Base-by-base conservation (phyloP, 2,113 vertebrate genomes). In the Phrynosoma platyrhinos region DNA sequence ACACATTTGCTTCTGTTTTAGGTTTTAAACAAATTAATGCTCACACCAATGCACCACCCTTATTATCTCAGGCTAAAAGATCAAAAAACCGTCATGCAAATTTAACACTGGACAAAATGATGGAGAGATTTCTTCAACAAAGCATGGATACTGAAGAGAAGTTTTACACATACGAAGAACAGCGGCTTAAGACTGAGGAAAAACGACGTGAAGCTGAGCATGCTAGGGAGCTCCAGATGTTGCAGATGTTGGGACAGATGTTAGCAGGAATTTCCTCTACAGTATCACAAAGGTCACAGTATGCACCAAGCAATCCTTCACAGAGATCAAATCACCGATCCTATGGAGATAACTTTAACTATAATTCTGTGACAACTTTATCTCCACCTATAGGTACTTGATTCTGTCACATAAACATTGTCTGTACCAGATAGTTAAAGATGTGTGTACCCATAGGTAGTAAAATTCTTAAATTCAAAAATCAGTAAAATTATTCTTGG, bases 191-290 rank as follows among this genome's bases (percentile, higher is more conserved):
- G 92, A 97, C 97, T 0, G 98, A 99, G 92, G 98, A 98, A 91
- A 97, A 95, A 16, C 97, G 98, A 18, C 95, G 98, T 36, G 98
- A 98, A 89, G 96, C 97, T 0, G 98, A 98, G 86, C 98, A 98
- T 87, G 84, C 97, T 42, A 95, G 98, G 74, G 98, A 98, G 95
- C 95, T 98, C 87, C 98, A 98, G 91, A 98, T 98, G 98, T 95
- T 98, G 32, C 98, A 98, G 93, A 98, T 98, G 98, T 94, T 98
- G 86, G 98, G 97, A 71, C 98, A 98, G 96, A 98, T 99, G 97
- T 97, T 98, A 90, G 95, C 97, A 92, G 95, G 96, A 94, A 96
- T 98, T 90, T 96, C 96, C 87, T 96, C 97, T 1, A 69, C 96
- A 0, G 52, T 95, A 88, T 95, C 95, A n/a, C 96, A 83, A 85